phyloP scores from a whole-genome alignment of 2,888 invertebrate species.

The Hedychridium roseum region DNA sequence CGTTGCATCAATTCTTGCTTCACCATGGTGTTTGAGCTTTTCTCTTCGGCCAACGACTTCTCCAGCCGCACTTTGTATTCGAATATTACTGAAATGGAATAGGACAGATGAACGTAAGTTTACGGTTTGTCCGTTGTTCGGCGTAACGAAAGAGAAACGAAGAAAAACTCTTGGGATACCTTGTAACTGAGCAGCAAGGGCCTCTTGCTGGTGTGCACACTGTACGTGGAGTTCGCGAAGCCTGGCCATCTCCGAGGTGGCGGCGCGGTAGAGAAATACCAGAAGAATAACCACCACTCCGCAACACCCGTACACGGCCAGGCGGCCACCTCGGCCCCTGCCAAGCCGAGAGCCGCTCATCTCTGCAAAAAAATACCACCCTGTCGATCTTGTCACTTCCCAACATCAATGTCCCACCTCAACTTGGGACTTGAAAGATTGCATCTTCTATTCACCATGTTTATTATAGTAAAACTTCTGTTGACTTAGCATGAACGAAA shows the following conservation, averaged over 20 bases:
- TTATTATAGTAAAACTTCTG: too few species aligned
- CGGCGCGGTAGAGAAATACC: constrained; percentile 54
- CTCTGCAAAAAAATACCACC: constrained; percentile 39
- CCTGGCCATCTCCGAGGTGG: constrained; percentile 56
- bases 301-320: constrained; percentile 54
- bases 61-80: constrained; percentile 59
- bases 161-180: constrained; percentile 34
- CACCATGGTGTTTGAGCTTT: constrained; percentile 54
- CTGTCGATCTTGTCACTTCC: too few species aligned
- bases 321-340: constrained; percentile 58
- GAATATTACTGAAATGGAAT: constrained; percentile 52
- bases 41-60: constrained; percentile 58
- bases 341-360: constrained; percentile 60
- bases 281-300: constrained; percentile 46
- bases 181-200: constrained; percentile 57
- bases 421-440: too few species aligned
- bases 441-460: too few species aligned
- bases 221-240: constrained; percentile 54
- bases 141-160: background rate
- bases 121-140: background rate
- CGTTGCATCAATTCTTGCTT: constrained; percentile 59
- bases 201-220: constrained; percentile 57
- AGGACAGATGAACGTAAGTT: background rate
- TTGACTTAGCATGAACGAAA: too few species aligned
- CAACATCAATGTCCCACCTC: too few species aligned